Evolutionary conservation across 2,888 invertebrate genomes (phyloP).

Genomic region (Reticulitermes lucifugus): DNA sequence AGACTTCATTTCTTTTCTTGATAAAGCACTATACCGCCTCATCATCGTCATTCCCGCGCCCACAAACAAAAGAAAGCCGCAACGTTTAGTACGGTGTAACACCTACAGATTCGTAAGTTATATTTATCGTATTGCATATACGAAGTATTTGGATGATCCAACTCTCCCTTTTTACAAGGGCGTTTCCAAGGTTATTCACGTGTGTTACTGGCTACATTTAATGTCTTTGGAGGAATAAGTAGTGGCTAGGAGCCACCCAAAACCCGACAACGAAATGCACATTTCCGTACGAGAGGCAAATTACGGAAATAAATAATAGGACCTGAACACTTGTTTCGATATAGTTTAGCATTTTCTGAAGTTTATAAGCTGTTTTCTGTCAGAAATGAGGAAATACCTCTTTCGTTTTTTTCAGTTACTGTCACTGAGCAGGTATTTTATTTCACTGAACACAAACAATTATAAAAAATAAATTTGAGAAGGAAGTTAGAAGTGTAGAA

Average conservation of each 20-base stretch:
- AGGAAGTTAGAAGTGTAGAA: too few relatives aligned
- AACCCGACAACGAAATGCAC: not conserved
- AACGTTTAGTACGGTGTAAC: not conserved
- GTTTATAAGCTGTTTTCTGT: too few relatives aligned
- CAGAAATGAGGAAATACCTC: too few relatives aligned
- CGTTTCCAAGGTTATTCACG: constrained; percentile 31
- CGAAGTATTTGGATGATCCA: not conserved
- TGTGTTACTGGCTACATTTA: constrained; percentile 4
- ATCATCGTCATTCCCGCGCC: not conserved
- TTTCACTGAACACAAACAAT: too few relatives aligned
- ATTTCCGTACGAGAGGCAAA: not conserved
- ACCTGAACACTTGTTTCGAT: too few relatives aligned
- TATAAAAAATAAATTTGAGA: too few relatives aligned
- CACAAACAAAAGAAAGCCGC: not conserved
- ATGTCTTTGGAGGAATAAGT: not conserved
- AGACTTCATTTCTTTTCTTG: not conserved
- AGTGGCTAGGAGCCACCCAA: not conserved
- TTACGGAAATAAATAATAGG: not conserved
- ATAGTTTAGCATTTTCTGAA: too few relatives aligned
- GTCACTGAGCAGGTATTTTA: too few relatives aligned
- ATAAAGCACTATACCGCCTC: not conserved
- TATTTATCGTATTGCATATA: not conserved
- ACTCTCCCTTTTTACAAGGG: constrained; percentile 3
- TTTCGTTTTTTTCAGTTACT: not conserved
- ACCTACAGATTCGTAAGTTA: not conserved